Percentiles rank a stretch among this genome's conserved stretches.
These are phyloP conservation scores for Drepana falcataria DNA, from an alignment of 2,888 invertebrate species.

Conservation along the genomic window DNA sequence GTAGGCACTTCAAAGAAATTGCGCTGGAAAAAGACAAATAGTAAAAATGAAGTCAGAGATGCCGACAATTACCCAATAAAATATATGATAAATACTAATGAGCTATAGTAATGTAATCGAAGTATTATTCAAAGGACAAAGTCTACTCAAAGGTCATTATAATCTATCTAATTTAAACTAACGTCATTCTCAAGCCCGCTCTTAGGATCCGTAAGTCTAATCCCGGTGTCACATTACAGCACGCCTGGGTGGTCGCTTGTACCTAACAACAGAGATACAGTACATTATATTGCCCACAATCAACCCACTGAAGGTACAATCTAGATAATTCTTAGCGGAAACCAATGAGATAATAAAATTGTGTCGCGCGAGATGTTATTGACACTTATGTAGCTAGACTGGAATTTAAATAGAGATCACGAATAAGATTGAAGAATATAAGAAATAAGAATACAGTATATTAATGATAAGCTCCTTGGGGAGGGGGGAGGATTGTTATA, in stretches of 20 bases:
- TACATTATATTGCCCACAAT: conserved; percentile 40
- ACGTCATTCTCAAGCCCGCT: conserved; percentile 10
- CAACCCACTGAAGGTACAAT: conserved; percentile 44
- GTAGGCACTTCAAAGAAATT: too few relatives aligned
- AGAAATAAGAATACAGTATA: too few relatives aligned
- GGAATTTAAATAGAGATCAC: too few relatives aligned
- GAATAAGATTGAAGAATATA: too few relatives aligned
- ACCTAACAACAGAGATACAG: conserved; percentile 33
- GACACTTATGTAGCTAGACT: conserved; percentile 18
- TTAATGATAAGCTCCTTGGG: too few relatives aligned
- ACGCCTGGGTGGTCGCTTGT: conserved; percentile 56
- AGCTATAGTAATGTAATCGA: not conserved
- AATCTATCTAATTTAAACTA: conserved; percentile 3
- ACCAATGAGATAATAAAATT: conserved; percentile 22
- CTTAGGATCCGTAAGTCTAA: conserved; percentile 41
- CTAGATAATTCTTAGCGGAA: conserved; percentile 44
- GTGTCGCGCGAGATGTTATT: conserved; percentile 29
- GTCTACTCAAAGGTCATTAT: not conserved
- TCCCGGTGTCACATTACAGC: conserved; percentile 59
- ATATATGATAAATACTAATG: too few relatives aligned
- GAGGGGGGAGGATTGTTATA: too few relatives aligned
- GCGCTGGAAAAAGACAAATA: too few relatives aligned
- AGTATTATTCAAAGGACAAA: not conserved
- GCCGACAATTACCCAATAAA: too few relatives aligned
- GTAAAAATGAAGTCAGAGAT: too few relatives aligned